phyloP scores from a whole-genome alignment of 1,140 invertebrate species.

The Ceratitis capitata region DNA sequence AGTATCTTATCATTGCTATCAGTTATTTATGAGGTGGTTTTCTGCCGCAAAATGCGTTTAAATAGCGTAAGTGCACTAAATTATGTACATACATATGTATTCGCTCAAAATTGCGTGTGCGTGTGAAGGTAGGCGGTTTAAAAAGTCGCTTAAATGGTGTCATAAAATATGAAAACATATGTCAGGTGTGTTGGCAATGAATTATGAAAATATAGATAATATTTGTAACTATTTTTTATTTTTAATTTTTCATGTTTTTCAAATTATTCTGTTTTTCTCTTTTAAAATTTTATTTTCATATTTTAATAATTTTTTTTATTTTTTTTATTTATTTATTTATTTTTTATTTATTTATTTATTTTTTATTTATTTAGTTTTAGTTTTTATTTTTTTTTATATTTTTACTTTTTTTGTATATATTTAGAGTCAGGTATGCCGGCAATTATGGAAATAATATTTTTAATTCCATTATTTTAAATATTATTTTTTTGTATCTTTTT shows the following conservation, averaged over 20 bases:
- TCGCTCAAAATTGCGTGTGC: background rate
- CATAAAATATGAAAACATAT: background rate
- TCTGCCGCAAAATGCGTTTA: background rate
- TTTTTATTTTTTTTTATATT: too few species aligned
- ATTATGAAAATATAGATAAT: background rate
- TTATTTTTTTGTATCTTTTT: too few species aligned
- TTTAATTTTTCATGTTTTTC: background rate
- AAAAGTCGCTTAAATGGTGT: background rate
- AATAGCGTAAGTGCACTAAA: background rate
- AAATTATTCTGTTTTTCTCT: background rate
- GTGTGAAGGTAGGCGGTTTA: background rate
- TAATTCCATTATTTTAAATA: too few species aligned
- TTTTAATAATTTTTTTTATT: too few species aligned
- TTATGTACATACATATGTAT: background rate
- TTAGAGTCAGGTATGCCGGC: too few species aligned
- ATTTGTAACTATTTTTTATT: background rate
- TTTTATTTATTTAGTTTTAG: too few species aligned
- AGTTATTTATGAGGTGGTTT: background rate
- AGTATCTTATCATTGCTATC: slow-evolving; percentile 1
- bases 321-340: too few species aligned
- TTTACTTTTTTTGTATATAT: too few species aligned
- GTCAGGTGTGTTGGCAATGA: background rate
- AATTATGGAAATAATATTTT: too few species aligned
- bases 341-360: too few species aligned
- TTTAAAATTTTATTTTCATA: background rate